Evolutionary conservation across 2,113 vertebrate genomes (phyloP).

Genomic region (Bubo scandiacus): DNA sequence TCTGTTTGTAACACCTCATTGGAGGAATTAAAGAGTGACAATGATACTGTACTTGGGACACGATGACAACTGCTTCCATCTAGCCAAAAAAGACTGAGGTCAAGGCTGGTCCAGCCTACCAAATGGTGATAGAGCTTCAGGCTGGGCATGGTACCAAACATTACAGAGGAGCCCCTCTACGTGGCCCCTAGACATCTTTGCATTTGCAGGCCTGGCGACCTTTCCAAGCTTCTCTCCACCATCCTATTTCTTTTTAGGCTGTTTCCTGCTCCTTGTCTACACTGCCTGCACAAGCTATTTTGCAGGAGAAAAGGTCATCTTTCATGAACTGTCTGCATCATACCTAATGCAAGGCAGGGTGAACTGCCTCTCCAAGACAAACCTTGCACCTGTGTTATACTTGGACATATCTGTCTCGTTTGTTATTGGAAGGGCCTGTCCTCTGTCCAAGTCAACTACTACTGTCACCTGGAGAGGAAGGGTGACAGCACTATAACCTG

Average conservation of each 20-base stretch:
- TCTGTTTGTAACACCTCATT: conserved; percentile 39
- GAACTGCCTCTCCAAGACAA: neutral
- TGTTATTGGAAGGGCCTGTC: neutral
- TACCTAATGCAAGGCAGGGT: neutral
- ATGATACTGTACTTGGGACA: neutral
- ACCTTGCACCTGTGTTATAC: neutral
- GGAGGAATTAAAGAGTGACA: conserved; percentile 23
- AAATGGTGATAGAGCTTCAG: conserved; percentile 15
- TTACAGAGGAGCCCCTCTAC: conserved; percentile 1
- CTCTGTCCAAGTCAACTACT: neutral
- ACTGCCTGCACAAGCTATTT: neutral
- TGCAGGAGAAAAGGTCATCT: neutral
- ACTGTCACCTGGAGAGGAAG: neutral
- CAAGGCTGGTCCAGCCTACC: conserved; percentile 15
- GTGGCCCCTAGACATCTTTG: neutral
- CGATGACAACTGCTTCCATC: neutral
- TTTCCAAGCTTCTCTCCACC: conserved; percentile 25
- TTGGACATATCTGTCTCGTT: rapidly evolving
- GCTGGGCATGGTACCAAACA: conserved; percentile 44
- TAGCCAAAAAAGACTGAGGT: neutral
- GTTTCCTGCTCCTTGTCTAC: neutral
- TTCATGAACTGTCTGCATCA: neutral
- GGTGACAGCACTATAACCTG: neutral
- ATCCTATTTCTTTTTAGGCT: conserved; percentile 1
- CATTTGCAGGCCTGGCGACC: neutral